Evolutionary conservation across 2,797 vertebrate species (phyloP).

Genomic region (Thunnus albacares): DNA sequence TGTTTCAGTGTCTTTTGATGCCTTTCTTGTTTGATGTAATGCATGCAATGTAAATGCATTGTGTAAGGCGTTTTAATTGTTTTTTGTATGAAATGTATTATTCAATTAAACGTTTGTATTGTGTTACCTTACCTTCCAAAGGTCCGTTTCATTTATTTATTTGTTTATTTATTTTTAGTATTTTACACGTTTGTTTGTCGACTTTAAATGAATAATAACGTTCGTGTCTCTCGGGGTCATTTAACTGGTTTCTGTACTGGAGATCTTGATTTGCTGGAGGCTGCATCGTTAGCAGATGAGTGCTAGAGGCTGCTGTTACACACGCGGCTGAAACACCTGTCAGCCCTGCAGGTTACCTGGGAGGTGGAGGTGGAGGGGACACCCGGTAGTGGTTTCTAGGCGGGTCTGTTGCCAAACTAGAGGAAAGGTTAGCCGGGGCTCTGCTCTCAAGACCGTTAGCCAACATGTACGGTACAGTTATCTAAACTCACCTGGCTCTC

Average conservation of each 20-base stretch:
- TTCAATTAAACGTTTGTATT: background rate
- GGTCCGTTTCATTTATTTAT: background rate
- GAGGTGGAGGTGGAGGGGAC: conserved; percentile 39
- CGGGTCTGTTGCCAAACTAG: conserved; percentile 58
- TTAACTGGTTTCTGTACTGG: background rate
- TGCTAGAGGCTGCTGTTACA: background rate
- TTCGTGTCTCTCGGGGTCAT: background rate
- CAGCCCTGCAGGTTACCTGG: conserved; percentile 27
- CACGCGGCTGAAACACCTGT: conserved; percentile 40
- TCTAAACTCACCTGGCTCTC: conserved; percentile 82
- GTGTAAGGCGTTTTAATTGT: background rate
- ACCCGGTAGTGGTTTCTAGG: conserved; percentile 69
- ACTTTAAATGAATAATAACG: background rate
- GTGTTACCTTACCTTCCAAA: background rate
- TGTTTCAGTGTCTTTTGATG: background rate
- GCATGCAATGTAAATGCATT: too few relatives aligned
- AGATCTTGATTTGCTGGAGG: background rate
- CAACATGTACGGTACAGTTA: background rate
- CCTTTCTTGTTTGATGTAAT: background rate
- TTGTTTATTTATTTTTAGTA: background rate
- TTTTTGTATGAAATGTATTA: background rate
- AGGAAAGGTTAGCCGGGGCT: conserved; percentile 61
- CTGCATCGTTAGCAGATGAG: background rate
- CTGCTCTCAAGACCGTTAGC: background rate
- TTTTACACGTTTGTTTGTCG: background rate